Evolutionary conservation across 1,140 invertebrate species (phyloP), one percentile per base, ranked within the genome.

Genomic region (Mercenaria mercenaria): DNA sequence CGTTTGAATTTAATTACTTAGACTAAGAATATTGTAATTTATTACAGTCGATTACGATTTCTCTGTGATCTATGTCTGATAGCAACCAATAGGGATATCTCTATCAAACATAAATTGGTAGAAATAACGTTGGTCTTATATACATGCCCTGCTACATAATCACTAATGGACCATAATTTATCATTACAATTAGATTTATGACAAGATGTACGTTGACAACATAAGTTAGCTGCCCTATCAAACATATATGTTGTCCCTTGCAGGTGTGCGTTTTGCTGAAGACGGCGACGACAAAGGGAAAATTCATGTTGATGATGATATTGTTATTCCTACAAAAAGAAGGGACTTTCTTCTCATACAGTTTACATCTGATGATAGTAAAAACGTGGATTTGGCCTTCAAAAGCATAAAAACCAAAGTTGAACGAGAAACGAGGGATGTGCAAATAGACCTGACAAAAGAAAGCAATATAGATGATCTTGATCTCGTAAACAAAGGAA

Each of bases 281-380:
- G 47, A 52, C 15, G 26, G 34, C 34, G 34, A 34, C 10, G 52
- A 23, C n/a, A n/a, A n/a, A n/a, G n/a, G 20, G 34, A 81, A 3
- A 50, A 61, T 3, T 4, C 41, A 6, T 10, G 1, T 37, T 34
- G 43, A n/a, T 82, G 56, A 43, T 26, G 20, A 56, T 67, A 37
- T 82, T 18, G 59, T 39, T n/a, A 39, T 67, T 18, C 59, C 80
- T 0, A 41, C 29, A 61, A 41, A 43, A 61, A 64, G 39, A 18
- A 61, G 59, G 56, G 52, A 82, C 56, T 82, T 82, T n/a, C 32
- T 82, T 20, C 80, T 82, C 11, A 32, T 82, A 39, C 80, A 82
- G 26, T 61, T 82, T 32, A 67, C 41, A 18, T 64, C 80, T 39
- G 80, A 82, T 67, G 59, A 82, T 23, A 18, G 29, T 0, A 39